phyloP scores from a whole-genome alignment of 2,888 invertebrate genomes.

The Habrosyne pyritoides region DNA sequence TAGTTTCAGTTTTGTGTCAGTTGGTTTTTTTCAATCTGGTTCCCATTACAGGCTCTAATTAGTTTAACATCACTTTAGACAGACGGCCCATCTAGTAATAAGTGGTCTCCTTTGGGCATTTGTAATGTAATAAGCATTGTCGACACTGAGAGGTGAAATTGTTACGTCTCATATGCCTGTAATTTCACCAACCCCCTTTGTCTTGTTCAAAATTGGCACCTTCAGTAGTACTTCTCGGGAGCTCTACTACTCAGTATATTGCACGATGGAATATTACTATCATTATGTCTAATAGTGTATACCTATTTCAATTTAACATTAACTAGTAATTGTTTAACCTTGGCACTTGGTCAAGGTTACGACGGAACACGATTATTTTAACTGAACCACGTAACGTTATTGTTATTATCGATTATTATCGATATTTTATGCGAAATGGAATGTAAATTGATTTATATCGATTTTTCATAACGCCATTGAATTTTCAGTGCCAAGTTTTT shows the following conservation, averaged over 20 bases:
- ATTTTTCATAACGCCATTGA: conserved; percentile 8
- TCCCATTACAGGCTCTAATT: too few species aligned
- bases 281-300: not conserved
- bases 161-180: too few species aligned
- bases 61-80: too few species aligned
- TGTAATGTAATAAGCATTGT: too few species aligned
- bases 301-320: conserved; percentile 5
- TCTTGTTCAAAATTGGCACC: too few species aligned
- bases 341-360: conserved; percentile 23
- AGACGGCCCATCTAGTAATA: too few species aligned
- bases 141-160: too few species aligned
- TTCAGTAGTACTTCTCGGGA: too few species aligned
- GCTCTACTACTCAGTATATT: not conserved
- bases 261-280: not conserved
- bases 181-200: too few species aligned
- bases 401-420: conserved; percentile 21
- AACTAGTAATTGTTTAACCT: conserved; percentile 23
- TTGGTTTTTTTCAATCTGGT: too few species aligned
- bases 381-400: conserved; percentile 15
- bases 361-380: conserved; percentile 20
- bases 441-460: conserved; percentile 11
- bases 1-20: too few species aligned
- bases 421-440: conserved; percentile 7
- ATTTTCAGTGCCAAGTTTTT: conserved; percentile 3
- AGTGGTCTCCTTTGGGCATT: too few species aligned